Conservation (phyloP, 2,113 vertebrate species). For the Eudorcas thomsonii region DNA sequence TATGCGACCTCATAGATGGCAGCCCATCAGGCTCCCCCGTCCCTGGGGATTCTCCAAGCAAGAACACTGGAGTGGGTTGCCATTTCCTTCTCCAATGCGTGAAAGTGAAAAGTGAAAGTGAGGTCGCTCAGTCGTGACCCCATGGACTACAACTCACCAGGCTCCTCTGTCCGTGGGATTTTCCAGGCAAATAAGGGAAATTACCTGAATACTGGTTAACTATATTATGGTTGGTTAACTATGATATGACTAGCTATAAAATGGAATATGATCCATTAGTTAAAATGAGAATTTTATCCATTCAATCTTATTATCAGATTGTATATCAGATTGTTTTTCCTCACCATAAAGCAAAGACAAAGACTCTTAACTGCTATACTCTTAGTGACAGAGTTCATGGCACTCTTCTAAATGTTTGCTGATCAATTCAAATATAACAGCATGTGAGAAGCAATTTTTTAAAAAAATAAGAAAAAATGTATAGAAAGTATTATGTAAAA, state of each 20-base stretch:
- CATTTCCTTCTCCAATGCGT: no score
- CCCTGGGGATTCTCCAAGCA: no score
- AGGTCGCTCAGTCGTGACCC: no score
- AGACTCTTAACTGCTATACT: background rate
- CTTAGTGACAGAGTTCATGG: background rate
- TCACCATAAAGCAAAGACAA: background rate
- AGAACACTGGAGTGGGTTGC: no score
- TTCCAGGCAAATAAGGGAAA: background rate
- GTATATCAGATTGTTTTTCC: background rate
- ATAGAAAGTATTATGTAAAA: background rate
- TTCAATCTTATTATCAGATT: background rate
- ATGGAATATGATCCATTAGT: background rate
- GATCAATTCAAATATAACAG: background rate
- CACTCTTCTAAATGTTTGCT: background rate
- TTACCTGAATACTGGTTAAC: background rate
- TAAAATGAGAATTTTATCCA: background rate
- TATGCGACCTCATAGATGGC: no score
- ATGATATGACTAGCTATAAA: background rate
- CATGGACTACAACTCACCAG: no score
- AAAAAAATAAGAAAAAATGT: background rate
- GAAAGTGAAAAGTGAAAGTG: no score
- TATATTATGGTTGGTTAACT: background rate
- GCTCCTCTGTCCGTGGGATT: no score
- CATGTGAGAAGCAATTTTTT: background rate
- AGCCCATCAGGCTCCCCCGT: no score